Conservation (phyloP, 2,888 invertebrate species). For the Drosophila affinis region DNA sequence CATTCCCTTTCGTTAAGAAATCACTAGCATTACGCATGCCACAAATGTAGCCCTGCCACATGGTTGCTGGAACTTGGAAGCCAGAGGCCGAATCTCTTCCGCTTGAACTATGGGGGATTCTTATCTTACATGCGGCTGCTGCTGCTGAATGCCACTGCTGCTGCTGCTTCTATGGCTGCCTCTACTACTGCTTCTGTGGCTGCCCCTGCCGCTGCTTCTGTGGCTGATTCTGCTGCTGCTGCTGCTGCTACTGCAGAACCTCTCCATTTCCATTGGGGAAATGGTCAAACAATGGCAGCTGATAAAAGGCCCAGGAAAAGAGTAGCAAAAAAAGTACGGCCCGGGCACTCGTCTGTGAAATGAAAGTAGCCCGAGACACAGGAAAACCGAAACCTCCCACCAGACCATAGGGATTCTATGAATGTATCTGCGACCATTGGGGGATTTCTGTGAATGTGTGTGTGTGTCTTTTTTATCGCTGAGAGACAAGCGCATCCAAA, state of each 20-base stretch:
- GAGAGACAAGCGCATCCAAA: slow-evolving; percentile 50
- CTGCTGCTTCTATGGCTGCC: slow-evolving; percentile 2
- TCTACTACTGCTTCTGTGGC: too few relatives aligned
- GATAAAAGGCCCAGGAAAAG: slow-evolving; percentile 48
- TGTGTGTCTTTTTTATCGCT: slow-evolving; percentile 31
- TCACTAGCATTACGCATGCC: neutral
- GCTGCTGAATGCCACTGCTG: neutral
- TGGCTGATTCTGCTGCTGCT: neutral
- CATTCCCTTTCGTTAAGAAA: neutral
- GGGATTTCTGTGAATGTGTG: slow-evolving; percentile 2
- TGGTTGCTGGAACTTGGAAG: neutral
- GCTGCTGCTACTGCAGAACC: too few relatives aligned
- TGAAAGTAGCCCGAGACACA: slow-evolving; percentile 53
- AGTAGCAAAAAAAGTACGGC: slow-evolving; percentile 14
- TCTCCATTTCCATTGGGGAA: slow-evolving; percentile 39
- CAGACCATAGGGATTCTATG: neutral
- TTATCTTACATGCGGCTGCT: neutral
- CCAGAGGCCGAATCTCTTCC: neutral
- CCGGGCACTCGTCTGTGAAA: slow-evolving; percentile 61
- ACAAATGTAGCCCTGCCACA: neutral
- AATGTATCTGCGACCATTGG: slow-evolving; percentile 13
- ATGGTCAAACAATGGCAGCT: slow-evolving; percentile 58
- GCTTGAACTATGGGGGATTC: neutral
- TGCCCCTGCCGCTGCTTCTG: slow-evolving; percentile 8
- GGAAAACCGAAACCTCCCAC: neutral